Evolutionary conservation across 2,113 vertebrate genomes (phyloP).

Genomic region (Pluvianellus socialis): DNA sequence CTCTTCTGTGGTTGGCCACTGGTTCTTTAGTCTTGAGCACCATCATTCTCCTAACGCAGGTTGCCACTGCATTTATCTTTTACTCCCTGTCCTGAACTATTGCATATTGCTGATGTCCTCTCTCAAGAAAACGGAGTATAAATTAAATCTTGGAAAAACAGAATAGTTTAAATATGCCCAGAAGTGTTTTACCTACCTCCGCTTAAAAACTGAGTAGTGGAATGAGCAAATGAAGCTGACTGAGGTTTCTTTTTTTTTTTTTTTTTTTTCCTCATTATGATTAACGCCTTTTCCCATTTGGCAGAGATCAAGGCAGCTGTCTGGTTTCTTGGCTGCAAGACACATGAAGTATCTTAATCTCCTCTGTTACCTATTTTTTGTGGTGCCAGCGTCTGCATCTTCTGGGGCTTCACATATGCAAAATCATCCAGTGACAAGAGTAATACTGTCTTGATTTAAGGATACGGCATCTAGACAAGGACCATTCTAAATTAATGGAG

Average conservation of each 20-base stretch:
- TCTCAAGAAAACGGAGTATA: not conserved
- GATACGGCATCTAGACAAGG: not conserved
- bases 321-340: not conserved
- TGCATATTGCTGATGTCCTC: not conserved
- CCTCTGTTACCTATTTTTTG: not conserved
- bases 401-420: not conserved
- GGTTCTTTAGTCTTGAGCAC: not conserved
- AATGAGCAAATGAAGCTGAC: not conserved
- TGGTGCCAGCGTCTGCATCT: not conserved
- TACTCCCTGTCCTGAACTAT: not conserved
- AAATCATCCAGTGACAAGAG: not conserved
- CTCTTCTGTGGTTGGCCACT: not conserved
- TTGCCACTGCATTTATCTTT: not conserved
- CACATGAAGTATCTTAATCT: not conserved
- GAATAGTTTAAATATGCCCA: not conserved
- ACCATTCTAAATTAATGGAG: not conserved
- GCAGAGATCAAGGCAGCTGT: not conserved
- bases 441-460: not conserved
- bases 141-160: not conserved
- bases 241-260: not conserved
- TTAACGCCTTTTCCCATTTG: not conserved
- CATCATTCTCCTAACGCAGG: not conserved
- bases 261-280: not conserved
- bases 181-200: not conserved
- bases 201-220: not conserved